Conservation (phyloP, 2,113 vertebrate genomes). For the Calidris pugnax region DNA sequence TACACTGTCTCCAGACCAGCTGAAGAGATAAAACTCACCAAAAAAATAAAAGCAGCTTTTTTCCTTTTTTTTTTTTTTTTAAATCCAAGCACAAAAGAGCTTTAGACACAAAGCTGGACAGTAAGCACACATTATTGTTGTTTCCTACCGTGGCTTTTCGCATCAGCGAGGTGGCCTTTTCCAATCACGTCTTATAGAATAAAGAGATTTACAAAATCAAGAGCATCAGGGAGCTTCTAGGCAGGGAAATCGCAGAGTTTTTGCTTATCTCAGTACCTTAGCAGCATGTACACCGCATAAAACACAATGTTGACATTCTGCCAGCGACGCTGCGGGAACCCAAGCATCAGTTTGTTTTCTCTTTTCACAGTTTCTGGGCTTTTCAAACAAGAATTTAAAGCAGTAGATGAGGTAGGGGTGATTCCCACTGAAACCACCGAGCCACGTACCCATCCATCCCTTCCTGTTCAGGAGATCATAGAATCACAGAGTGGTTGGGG, state of each 20-base stretch:
- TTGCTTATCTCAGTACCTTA: background rate
- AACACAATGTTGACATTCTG: background rate
- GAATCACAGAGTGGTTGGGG: background rate
- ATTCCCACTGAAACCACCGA: background rate
- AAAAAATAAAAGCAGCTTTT: background rate
- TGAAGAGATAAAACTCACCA: background rate
- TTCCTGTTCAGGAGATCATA: background rate
- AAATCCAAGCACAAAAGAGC: background rate
- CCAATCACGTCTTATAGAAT: background rate
- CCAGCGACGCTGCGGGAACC: background rate
- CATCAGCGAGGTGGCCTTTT: background rate
- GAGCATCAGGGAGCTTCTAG: background rate
- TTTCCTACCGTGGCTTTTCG: background rate
- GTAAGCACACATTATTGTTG: background rate
- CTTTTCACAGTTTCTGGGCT: background rate
- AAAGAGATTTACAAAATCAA: background rate
- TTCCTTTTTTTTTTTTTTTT: background rate
- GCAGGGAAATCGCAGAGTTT: background rate
- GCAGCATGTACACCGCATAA: accelerated
- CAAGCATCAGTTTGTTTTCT: background rate
- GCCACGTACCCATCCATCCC: background rate
- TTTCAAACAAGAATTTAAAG: background rate
- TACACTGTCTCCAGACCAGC: background rate
- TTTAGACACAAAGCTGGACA: background rate
- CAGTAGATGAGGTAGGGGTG: background rate